Evolutionary conservation across 2,797 vertebrate species (phyloP), one percentile per base, ranked within the genome.

Genomic region (Sphenodon punctatus): DNA sequence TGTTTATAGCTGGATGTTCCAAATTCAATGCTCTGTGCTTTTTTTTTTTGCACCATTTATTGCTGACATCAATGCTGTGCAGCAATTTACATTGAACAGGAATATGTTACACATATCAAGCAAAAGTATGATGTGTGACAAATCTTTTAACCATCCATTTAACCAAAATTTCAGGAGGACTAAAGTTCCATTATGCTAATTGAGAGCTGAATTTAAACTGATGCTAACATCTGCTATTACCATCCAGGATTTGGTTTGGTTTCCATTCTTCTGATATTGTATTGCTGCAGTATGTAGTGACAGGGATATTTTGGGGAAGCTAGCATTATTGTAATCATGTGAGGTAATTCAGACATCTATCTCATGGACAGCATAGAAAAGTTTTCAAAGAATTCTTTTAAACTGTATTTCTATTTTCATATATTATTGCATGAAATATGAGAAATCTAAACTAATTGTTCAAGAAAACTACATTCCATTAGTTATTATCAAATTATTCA

Each of bases 1-100:
- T 92, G 67, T 91, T 90, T 93, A 84, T 91, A 86, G 71, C 66
- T 88, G 2, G 69, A 34, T 85, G 48, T 84, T 88, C 58, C 34
- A 17, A 64, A 94, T 92, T 91, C 80, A 92, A 56, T 87, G 78
- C 77, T 80, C 53, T 87, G 82, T 39, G 22, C 34, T 56, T 88
- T 86, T 91, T 88, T 86, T 91, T 72, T 89, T 67, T 58, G 65
- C 17, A 53, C 16, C 27, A 12, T 65, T 84, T 79, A 65, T 17
- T 89, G 42, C 63, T 87, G 84, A 85, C 71, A 91, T 51, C 80
- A 85, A 87, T 88, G 71, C 34, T 74, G 53, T 49, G 80, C 74
- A 38, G 60, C 74, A 85, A 67, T 81, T 67, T 86, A 56, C 36
- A 78, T 20, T 3, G 3, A 66, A 64, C 63, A 84, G 23, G 43